Conservation (phyloP, 2,888 invertebrate genomes). For the Vannuccia rotundouncinata region DNA sequence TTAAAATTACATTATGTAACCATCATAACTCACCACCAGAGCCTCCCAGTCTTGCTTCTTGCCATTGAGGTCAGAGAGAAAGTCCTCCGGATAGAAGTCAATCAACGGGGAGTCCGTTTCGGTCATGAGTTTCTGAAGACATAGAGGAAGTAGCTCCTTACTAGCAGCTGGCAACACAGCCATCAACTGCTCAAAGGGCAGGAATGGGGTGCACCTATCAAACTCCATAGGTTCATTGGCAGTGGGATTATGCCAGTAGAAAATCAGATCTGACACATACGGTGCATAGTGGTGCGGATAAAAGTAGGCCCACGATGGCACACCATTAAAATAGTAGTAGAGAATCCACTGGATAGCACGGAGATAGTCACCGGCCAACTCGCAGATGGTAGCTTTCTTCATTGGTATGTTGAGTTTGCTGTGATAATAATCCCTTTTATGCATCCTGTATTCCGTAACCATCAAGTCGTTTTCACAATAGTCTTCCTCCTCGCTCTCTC, state of each 20-base stretch:
- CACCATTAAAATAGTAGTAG: constrained; percentile 89
- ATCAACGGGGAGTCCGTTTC: constrained; percentile 62
- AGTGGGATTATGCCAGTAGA: neutral
- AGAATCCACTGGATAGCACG: constrained; percentile 92
- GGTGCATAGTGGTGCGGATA: constrained; percentile 96
- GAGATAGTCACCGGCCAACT: constrained; percentile 57
- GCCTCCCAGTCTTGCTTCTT: constrained; percentile 58
- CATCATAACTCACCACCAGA: constrained; percentile 33
- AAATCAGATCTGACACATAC: constrained; percentile 30
- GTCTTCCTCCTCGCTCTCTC: neutral
- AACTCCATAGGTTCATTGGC: constrained; percentile 1
- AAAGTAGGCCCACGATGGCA: constrained; percentile 91
- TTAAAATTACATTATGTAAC: too few relatives aligned
- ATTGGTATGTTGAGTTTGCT: constrained; percentile 19
- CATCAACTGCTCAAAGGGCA: constrained; percentile 38
- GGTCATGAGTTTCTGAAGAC: constrained; percentile 63
- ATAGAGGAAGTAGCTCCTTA: constrained; percentile 24
- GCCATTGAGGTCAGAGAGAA: constrained; percentile 37
- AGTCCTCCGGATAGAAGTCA: constrained; percentile 35
- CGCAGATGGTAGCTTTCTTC: neutral
- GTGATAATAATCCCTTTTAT: constrained; percentile 35
- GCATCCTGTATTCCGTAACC: neutral
- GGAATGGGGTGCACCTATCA: constrained; percentile 25
- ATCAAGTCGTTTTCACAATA: constrained; percentile 18
- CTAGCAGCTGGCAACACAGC: constrained; percentile 32